These are phyloP conservation scores for Oncorhynchus nerka DNA, from an alignment of 2,113 vertebrate species.

Conservation along the genomic window DNA sequence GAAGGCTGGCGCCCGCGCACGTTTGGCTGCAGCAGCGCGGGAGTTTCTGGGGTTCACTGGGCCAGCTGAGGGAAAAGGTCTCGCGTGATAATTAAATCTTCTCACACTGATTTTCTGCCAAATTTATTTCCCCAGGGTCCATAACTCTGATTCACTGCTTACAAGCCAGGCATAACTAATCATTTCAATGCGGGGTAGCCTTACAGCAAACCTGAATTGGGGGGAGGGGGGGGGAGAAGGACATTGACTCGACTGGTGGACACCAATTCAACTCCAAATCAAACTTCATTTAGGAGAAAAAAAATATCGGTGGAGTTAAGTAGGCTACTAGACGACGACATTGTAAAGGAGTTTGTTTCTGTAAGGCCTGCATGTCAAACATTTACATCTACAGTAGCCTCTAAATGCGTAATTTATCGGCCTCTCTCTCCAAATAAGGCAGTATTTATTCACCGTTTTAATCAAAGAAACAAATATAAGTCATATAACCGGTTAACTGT, in stretches of 20 bases:
- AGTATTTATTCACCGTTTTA: constrained; percentile 48
- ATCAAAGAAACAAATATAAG: constrained; percentile 64
- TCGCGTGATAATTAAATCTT: constrained; percentile 98
- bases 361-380: too few relatives aligned
- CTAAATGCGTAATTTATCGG: too few relatives aligned
- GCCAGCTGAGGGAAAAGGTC: constrained; percentile 81
- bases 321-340: too few relatives aligned
- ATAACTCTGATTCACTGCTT: constrained; percentile 84
- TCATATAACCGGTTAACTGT: constrained; percentile 65
- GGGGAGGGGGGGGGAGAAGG: constrained; percentile 57
- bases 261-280: constrained; percentile 63
- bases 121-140: constrained; percentile 96
- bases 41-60: constrained; percentile 75
- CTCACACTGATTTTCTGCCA: constrained; percentile 98
- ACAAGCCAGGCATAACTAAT: constrained; percentile 88
- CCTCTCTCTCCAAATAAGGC: background rate
- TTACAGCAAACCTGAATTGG: constrained; percentile 65
- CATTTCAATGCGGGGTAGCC: constrained; percentile 71
- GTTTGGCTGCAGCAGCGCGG: constrained; percentile 65
- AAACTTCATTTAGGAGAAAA: constrained; percentile 36
- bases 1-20: constrained; percentile 74
- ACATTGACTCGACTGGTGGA: constrained; percentile 33
- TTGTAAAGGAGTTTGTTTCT: too few relatives aligned
- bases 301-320: background rate
- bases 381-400: too few relatives aligned